Conservation (phyloP, 2,113 vertebrate species). For the Zootoca vivipara region DNA sequence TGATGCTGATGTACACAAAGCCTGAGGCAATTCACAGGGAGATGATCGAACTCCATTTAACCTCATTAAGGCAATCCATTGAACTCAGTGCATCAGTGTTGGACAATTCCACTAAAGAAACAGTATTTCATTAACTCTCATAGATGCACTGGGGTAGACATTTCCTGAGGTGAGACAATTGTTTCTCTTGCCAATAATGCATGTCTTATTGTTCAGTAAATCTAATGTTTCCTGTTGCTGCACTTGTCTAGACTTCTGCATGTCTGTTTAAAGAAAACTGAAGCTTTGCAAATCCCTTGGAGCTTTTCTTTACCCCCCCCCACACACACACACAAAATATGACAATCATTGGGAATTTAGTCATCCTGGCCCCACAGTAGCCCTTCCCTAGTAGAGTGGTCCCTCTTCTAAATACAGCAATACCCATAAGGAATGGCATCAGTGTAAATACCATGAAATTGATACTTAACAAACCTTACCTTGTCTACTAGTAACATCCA, state of each 20-base stretch:
- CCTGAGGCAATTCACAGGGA: constrained; percentile 29
- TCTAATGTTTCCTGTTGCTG: not conserved
- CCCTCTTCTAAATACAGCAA: not conserved
- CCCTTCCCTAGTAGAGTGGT: not conserved
- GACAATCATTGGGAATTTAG: not conserved
- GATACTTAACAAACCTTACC: not conserved
- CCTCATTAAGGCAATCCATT: constrained; percentile 48
- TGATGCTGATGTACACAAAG: not conserved
- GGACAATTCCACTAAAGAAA: not conserved
- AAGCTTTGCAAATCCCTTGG: not conserved
- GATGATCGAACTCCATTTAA: constrained; percentile 64
- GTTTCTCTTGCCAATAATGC: not conserved
- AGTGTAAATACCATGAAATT: not conserved
- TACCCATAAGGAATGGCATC: not conserved
- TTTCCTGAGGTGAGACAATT: not conserved
- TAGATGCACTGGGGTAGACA: not conserved
- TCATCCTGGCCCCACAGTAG: not conserved
- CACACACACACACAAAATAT: too few relatives aligned
- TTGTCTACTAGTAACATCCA: not conserved
- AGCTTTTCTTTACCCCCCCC: too few relatives aligned
- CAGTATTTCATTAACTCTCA: not conserved
- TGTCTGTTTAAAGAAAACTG: not conserved
- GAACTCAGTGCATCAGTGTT: constrained; percentile 1
- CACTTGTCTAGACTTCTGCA: not conserved
- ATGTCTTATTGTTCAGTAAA: not conserved